A percentile compares a stretch with the other conserved stretches of the same genome.
These are phyloP conservation scores for Calliphora vicina DNA, from an alignment of 1,140 invertebrate species.

Conservation along the genomic window DNA sequence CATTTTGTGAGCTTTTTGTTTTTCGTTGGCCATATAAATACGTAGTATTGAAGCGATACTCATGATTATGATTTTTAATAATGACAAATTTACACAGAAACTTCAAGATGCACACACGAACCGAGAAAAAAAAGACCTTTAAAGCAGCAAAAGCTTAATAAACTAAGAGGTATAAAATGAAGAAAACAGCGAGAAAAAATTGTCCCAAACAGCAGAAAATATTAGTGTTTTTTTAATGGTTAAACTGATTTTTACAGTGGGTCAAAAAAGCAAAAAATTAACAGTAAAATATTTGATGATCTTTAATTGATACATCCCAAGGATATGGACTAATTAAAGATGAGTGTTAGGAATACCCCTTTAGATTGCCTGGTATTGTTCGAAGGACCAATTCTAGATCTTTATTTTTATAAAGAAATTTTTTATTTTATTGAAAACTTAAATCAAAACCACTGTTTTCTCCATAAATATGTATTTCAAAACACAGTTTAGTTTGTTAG, in stretches of 20 bases:
- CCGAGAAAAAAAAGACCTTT: background rate
- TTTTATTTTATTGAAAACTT: no score
- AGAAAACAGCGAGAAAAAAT: background rate
- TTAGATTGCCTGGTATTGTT: no score
- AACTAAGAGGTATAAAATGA: background rate
- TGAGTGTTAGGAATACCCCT: no score
- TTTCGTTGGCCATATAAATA: background rate
- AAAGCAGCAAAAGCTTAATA: background rate
- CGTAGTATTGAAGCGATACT: background rate
- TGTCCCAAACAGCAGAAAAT: background rate
- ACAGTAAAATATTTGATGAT: no score
- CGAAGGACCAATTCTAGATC: no score
- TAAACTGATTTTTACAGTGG: background rate
- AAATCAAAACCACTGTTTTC: no score
- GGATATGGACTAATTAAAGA: no score
- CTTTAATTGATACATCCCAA: no score
- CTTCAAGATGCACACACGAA: background rate
- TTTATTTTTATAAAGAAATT: no score
- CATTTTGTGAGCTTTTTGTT: background rate
- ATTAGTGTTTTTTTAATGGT: background rate
- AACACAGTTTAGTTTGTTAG: background rate
- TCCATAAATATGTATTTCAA: background rate
- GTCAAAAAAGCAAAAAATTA: no score
- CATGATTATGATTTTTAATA: conserved; percentile 49
- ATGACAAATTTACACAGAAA: conserved; percentile 52